A percentile compares a stretch with the other conserved stretches of the same genome.
These are phyloP conservation scores for Allacma fusca DNA, from an alignment of 2,888 invertebrate genomes.

Conservation along the genomic window DNA sequence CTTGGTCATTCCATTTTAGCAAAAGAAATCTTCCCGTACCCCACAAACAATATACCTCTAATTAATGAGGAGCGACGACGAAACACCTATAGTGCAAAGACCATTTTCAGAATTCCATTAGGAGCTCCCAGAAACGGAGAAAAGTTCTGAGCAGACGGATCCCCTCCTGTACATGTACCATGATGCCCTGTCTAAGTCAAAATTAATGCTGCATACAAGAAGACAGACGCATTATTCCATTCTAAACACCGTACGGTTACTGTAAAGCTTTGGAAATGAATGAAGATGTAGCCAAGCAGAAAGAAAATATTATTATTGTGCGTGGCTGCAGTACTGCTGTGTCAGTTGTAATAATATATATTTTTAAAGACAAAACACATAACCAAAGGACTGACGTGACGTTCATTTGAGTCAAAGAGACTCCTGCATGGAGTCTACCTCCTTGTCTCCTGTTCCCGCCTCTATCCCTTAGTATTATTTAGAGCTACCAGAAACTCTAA, in stretches of 20 bases:
- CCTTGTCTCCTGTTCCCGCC: too few species aligned
- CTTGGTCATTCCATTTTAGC: background rate
- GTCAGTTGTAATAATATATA: background rate
- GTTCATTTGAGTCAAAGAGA: background rate
- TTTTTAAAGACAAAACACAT: background rate
- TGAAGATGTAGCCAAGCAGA: conserved; percentile 16
- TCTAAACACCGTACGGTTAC: background rate
- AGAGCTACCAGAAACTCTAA: background rate
- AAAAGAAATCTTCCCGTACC: background rate
- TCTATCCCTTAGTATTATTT: too few species aligned
- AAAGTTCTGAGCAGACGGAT: background rate
- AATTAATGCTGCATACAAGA: background rate
- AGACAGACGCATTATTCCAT: background rate
- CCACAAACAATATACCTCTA: background rate
- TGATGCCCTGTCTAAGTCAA: background rate
- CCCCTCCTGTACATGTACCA: too few species aligned
- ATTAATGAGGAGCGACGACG: background rate
- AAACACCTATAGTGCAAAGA: background rate
- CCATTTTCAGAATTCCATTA: conserved; percentile 1
- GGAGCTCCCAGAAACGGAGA: background rate
- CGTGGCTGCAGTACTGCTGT: background rate
- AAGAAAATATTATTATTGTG: conserved; percentile 13
- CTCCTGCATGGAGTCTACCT: too few species aligned
- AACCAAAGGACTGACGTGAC: background rate
- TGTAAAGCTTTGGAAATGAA: conserved; percentile 10